Percentiles rank a stretch among this genome's conserved stretches.
These are phyloP conservation scores for Myoxocephalus aenaeus DNA, from an alignment of 2,797 vertebrate species.

Conservation along the genomic window DNA sequence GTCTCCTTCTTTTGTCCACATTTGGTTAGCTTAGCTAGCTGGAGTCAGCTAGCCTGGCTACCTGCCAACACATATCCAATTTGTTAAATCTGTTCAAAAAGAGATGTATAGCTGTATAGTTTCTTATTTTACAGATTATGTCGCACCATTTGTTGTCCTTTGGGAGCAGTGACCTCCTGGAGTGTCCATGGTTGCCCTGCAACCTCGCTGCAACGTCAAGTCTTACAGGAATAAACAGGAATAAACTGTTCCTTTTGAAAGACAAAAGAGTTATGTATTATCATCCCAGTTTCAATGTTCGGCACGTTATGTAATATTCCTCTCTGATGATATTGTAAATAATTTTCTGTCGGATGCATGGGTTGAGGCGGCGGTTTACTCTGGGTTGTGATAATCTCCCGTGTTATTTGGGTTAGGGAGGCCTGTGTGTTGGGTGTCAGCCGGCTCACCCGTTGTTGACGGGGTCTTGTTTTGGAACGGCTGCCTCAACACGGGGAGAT, in stretches of 20 bases:
- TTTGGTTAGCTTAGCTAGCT: not conserved
- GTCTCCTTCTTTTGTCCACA: not conserved
- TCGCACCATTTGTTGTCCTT: too few relatives aligned
- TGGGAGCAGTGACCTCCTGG: not conserved
- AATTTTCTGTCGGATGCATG: not conserved
- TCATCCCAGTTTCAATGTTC: not conserved
- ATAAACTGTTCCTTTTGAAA: not conserved
- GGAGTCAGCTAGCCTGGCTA: too few relatives aligned
- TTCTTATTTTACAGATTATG: not conserved
- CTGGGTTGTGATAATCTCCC: slow-evolving; percentile 29
- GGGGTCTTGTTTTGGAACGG: slow-evolving; percentile 68
- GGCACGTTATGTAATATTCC: not conserved
- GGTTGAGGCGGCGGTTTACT: not conserved
- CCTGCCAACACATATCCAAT: not conserved
- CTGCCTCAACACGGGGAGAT: slow-evolving; percentile 51
- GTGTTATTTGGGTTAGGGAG: slow-evolving; percentile 70
- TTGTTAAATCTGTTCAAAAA: not conserved
- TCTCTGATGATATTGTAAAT: not conserved
- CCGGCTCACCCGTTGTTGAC: slow-evolving; percentile 58
- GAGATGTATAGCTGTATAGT: too few relatives aligned
- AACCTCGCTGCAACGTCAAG: not conserved
- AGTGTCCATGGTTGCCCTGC: not conserved
- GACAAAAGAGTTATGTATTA: not conserved
- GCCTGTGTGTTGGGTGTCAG: slow-evolving; percentile 49
- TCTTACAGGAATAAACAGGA: not conserved